Evolutionary conservation across 2,888 invertebrate genomes (phyloP).

Genomic region (Caenorhabditis sinica): DNA sequence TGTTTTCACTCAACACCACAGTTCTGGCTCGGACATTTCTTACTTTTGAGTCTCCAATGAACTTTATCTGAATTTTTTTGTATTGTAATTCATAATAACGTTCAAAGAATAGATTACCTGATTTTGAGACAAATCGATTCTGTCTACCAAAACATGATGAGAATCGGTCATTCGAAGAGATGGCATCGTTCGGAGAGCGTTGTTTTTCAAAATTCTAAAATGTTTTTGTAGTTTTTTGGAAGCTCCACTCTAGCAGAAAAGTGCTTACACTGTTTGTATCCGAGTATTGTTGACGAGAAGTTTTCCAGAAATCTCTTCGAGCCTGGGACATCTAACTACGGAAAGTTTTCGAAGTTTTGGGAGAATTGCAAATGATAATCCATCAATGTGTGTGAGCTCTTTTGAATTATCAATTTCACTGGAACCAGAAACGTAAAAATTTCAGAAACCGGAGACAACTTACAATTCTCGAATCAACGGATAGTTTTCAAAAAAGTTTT

Average conservation of each 20-base stretch:
- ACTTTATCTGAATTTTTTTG: slow-evolving; percentile 53
- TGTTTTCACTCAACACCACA: slow-evolving; percentile 71
- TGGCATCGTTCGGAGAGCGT: slow-evolving; percentile 64
- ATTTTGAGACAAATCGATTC: slow-evolving; percentile 73
- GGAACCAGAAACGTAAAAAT: slow-evolving; percentile 33
- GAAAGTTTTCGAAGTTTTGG: slow-evolving; percentile 70
- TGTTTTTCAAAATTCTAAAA: slow-evolving; percentile 63
- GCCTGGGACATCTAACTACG: slow-evolving; percentile 71
- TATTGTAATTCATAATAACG: no score
- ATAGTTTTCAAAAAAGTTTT: slow-evolving; percentile 70
- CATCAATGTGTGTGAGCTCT: slow-evolving; percentile 66
- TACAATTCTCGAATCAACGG: slow-evolving; percentile 75
- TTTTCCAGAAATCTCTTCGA: slow-evolving; percentile 73
- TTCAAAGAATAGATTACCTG: slow-evolving; percentile 33
- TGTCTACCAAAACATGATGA: slow-evolving; percentile 50
- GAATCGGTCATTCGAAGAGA: slow-evolving; percentile 62
- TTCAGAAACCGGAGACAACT: slow-evolving; percentile 25
- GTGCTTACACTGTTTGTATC: slow-evolving; percentile 76
- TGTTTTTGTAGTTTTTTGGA: not conserved
- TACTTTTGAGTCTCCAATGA: slow-evolving; percentile 67
- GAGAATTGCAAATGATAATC: slow-evolving; percentile 50
- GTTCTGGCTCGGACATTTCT: slow-evolving; percentile 68
- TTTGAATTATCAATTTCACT: slow-evolving; percentile 69
- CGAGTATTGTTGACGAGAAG: slow-evolving; percentile 72
- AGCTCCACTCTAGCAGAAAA: not conserved